Percentiles rank a stretch among this genome's conserved stretches.
Evolutionary conservation across 2,113 vertebrate species (phyloP).

Genomic region (Spea multiplicata): DNA sequence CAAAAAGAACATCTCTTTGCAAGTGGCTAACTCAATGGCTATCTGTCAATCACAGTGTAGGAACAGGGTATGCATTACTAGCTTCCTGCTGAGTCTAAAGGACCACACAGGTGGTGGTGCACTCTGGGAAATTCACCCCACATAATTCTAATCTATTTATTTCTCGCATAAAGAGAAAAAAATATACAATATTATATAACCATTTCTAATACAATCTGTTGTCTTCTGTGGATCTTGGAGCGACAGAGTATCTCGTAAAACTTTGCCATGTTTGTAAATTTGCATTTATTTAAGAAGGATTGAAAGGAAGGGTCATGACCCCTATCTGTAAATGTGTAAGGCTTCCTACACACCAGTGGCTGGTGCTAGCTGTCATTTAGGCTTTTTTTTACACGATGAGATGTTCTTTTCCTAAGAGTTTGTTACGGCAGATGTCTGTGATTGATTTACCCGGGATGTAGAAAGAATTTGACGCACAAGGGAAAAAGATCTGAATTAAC

Average conservation of each 20-base stretch:
- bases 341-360: constrained; percentile 51
- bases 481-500: constrained; percentile 38
- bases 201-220: background rate
- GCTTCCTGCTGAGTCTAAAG: constrained; percentile 17
- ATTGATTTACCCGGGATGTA: constrained; percentile 61
- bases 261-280: constrained; percentile 18
- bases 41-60: constrained; percentile 1
- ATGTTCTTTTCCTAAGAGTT: constrained; percentile 42
- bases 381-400: background rate
- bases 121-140: background rate
- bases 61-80: background rate
- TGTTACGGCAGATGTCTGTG: constrained; percentile 60
- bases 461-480: constrained; percentile 46
- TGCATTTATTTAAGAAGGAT: constrained; percentile 31
- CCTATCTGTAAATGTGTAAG: constrained; percentile 60
- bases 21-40: constrained; percentile 18
- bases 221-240: background rate
- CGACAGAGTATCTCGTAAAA: constrained; percentile 11
- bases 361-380: constrained; percentile 49
- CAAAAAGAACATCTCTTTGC: background rate
- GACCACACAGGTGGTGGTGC: background rate
- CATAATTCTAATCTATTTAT: background rate
- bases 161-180: background rate
- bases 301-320: constrained; percentile 56
- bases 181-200: background rate